Evolutionary conservation across 2,888 invertebrate genomes (phyloP).

Genomic region (Neoascia interrupta): DNA sequence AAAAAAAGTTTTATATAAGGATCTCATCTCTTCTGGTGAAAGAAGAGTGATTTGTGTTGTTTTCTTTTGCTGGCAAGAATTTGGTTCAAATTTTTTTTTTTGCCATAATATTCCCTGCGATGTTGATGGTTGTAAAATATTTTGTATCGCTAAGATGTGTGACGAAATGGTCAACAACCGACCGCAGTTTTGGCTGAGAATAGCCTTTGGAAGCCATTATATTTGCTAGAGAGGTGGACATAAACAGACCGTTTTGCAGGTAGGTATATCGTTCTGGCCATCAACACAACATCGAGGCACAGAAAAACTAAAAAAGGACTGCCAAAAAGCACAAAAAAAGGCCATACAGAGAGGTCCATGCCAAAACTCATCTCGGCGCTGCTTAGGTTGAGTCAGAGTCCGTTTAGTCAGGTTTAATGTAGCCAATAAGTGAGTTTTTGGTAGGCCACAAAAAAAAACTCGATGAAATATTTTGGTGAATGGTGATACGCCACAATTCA

Average conservation of each 20-base stretch:
- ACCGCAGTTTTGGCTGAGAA: constrained; percentile 16
- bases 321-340: constrained; percentile 3
- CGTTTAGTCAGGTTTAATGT: too few relatives aligned
- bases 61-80: background rate
- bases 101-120: constrained; percentile 4
- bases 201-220: constrained; percentile 39
- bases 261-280: too few relatives aligned
- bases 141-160: constrained; percentile 47
- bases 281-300: constrained; percentile 3
- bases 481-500: too few relatives aligned
- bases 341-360: constrained; percentile 11
- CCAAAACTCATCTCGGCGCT: constrained; percentile 14
- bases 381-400: too few relatives aligned
- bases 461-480: too few relatives aligned
- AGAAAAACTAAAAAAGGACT: background rate
- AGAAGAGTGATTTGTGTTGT: constrained; percentile 6
- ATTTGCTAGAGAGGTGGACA: constrained; percentile 47
- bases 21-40: constrained; percentile 15
- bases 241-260: constrained; percentile 55
- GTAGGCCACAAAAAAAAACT: too few relatives aligned
- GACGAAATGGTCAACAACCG: constrained; percentile 50
- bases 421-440: constrained; percentile 54
- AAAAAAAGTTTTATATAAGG: too few relatives aligned
- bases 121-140: constrained; percentile 52
- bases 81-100: background rate